Percentiles rank a stretch among this genome's conserved stretches.
These are phyloP conservation scores for Mesorhabditis sp. DNA, from an alignment of 2,888 invertebrate species.

Conservation along the genomic window DNA sequence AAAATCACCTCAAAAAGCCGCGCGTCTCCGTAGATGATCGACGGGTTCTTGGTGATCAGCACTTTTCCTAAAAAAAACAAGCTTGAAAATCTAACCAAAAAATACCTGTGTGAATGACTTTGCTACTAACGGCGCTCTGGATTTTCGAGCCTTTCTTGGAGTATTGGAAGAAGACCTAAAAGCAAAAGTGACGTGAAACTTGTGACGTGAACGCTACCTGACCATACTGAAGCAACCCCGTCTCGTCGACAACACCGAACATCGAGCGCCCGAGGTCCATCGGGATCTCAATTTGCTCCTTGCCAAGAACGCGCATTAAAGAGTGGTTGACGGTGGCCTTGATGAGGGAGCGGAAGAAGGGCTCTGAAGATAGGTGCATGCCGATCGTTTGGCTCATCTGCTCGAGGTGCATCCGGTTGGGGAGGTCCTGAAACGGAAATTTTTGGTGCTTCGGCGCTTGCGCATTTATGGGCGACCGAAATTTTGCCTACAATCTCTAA, in stretches of 20 bases:
- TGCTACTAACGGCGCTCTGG: constrained; percentile 8
- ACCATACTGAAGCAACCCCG: constrained; percentile 45
- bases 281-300: constrained; percentile 35
- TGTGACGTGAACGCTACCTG: constrained; percentile 12
- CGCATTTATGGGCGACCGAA: too few relatives aligned
- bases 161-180: constrained; percentile 48
- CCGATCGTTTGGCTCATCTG: constrained; percentile 5
- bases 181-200: constrained; percentile 8
- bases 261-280: constrained; percentile 38
- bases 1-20: constrained; percentile 44
- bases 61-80: constrained; percentile 42
- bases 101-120: constrained; percentile 28
- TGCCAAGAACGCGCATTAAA: constrained; percentile 16
- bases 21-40: constrained; percentile 60
- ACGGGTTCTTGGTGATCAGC: constrained; percentile 61
- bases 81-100: not conserved
- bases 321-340: constrained; percentile 10
- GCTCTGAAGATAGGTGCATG: constrained; percentile 17
- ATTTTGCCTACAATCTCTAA: too few relatives aligned
- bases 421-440: constrained; percentile 13
- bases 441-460: too few relatives aligned
- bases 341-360: constrained; percentile 18
- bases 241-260: constrained; percentile 54
- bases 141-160: constrained; percentile 20
- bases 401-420: constrained; percentile 15